These are phyloP conservation scores for Synergus itoensis DNA, from an alignment of 2,888 invertebrate genomes.

Conservation along the genomic window DNA sequence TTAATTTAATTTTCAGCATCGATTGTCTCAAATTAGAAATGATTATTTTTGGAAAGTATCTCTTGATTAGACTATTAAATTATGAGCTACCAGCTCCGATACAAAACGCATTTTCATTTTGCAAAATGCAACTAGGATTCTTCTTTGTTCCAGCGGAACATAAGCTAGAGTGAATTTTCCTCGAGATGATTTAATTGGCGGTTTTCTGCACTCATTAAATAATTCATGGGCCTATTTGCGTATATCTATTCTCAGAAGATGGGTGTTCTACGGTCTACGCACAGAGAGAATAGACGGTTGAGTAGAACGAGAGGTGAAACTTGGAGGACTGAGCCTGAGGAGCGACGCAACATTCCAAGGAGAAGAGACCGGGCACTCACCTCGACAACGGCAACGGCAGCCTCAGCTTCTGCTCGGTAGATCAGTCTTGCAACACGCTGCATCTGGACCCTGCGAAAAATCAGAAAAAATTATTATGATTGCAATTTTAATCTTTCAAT, in stretches of 20 bases:
- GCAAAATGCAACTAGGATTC: too few species aligned
- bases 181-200: conserved; percentile 24
- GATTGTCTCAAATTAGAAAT: neutral
- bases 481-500: neutral
- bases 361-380: conserved; percentile 61
- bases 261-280: neutral
- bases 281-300: neutral
- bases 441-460: conserved; percentile 8
- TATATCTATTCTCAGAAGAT: neutral
- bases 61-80: too few species aligned
- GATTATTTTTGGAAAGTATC: too few species aligned
- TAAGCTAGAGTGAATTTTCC: neutral
- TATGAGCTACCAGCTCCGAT: too few species aligned
- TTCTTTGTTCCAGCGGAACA: neutral
- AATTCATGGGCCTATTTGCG: conserved; percentile 9
- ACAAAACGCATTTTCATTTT: too few species aligned
- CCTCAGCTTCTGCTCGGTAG: conserved; percentile 45
- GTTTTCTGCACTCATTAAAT: conserved; percentile 36
- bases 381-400: conserved; percentile 46
- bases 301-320: conserved; percentile 27
- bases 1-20: neutral
- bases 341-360: conserved; percentile 61
- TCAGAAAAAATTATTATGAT: neutral
- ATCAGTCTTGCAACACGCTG: conserved; percentile 43
- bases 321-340: conserved; percentile 43